Percentiles rank a stretch among this genome's conserved stretches.
These are phyloP conservation scores for Mycalesis mineus DNA, from an alignment of 2,888 invertebrate species.

Conservation along the genomic window DNA sequence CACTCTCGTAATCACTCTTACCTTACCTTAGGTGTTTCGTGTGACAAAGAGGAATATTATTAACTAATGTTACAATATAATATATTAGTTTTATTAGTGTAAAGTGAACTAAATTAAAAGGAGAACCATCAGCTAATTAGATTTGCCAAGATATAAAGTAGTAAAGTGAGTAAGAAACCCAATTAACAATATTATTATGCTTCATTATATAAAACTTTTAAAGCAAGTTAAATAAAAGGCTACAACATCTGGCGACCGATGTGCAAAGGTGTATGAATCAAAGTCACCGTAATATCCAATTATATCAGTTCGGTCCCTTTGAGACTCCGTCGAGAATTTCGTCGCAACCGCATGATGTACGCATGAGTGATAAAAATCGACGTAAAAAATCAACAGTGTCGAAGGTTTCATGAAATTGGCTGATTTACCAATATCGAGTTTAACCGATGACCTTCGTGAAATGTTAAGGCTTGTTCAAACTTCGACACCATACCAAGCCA, in stretches of 20 bases:
- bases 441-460: slow-evolving; percentile 49
- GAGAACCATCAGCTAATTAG: no score
- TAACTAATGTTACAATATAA: no score
- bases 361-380: slow-evolving; percentile 21
- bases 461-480: slow-evolving; percentile 29
- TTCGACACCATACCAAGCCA: no score
- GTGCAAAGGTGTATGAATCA: slow-evolving; percentile 17
- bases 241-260: slow-evolving; percentile 4
- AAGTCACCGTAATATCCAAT: slow-evolving; percentile 15
- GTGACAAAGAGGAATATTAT: no score
- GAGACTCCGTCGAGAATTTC: slow-evolving; percentile 12
- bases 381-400: slow-evolving; percentile 20
- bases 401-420: slow-evolving; percentile 42
- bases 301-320: slow-evolving; percentile 20
- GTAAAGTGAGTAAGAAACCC: no score
- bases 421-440: slow-evolving; percentile 38
- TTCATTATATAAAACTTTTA: neutral
- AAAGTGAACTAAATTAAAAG: no score
- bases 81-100: no score
- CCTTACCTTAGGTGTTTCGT: no score
- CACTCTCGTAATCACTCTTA: no score
- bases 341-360: slow-evolving; percentile 22
- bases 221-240: neutral
- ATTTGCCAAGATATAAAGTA: no score
- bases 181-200: no score